Evolutionary conservation across 35 echinoderm and acorn worm species (phyloP), one percentile per base, ranked within the genome.

Genomic region (Chiridota heheva): DNA sequence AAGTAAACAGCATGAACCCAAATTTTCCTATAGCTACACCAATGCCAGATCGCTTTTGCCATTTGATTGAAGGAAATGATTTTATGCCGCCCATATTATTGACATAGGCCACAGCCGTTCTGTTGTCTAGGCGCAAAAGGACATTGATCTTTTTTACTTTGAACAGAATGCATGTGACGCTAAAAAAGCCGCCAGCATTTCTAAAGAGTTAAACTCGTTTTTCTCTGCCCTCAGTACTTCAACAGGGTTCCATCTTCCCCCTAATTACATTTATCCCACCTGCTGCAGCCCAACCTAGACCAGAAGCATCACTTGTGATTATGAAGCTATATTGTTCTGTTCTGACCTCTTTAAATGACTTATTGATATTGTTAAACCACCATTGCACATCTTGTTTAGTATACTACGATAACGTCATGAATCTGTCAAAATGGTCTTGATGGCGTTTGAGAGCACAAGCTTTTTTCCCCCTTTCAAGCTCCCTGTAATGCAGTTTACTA

Each of bases 21-120:
- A n/a, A n/a, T n/a, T n/a, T n/a, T n/a, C n/a, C n/a, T n/a, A n/a
- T n/a, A n/a, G n/a, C n/a, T n/a, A n/a, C n/a, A n/a, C n/a, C n/a
- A n/a, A n/a, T n/a, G n/a, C n/a, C 90, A 93, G 29, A 93, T 64
- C 4, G n/a, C 40, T 57, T 33, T 67, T 30, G 90, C 69, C 4
- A 83, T 37, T 29, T 82, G 40, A 70, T 93, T 93, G 59, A 77
- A 93, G 29, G 73, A 62, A 30, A 63, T 40, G 78, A 92, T 40
- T 81, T 78, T 27, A 44, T 66, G 38, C 78, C 79, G 32, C 84
- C 90, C 77, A 93, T 88, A 47, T 82, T 36, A 40, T 73, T 63
- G 24, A 93, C 55, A 44, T 88, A 88, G 5, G 85, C 72, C 32
- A 93, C 85, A 48, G 85, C 84, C 8, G 90, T 88, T n/a, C n/a